Conservation (phyloP, 23 tunicate species). For the Trididemnum clinides region DNA sequence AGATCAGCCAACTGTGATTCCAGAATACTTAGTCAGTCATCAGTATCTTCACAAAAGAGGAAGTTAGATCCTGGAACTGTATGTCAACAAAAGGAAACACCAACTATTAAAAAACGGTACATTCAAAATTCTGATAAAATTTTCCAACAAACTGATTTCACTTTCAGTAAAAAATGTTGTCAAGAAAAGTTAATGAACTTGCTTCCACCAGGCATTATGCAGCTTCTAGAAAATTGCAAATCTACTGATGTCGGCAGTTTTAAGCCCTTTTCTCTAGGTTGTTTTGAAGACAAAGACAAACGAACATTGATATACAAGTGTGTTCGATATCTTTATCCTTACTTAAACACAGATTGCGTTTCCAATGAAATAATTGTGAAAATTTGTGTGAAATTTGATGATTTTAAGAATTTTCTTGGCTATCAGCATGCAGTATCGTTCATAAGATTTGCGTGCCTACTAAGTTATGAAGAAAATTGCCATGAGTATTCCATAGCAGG, state of each 20-base stretch:
- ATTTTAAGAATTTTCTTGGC: not conserved
- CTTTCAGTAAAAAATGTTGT: not conserved
- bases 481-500: not conserved
- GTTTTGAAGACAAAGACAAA: conserved; percentile 5
- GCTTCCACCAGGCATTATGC: not conserved
- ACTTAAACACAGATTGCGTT: conserved; percentile 7
- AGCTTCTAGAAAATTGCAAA: not conserved
- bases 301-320: conserved; percentile 33
- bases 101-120: no score
- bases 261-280: conserved; percentile 21
- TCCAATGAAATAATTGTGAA: not conserved
- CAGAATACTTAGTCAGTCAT: not conserved
- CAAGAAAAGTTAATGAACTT: not conserved
- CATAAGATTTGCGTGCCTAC: not conserved
- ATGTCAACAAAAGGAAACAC: no score
- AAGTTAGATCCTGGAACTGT: no score
- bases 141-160: no score
- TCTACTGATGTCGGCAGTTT: not conserved
- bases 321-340: conserved; percentile 55
- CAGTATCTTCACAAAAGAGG: no score
- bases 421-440: not conserved
- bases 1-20: not conserved
- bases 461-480: not conserved
- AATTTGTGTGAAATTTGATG: not conserved
- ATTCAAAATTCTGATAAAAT: no score